Percentiles rank a stretch among this genome's conserved stretches.
These are phyloP conservation scores for Clarias magur DNA, from an alignment of 2,113 vertebrate genomes.

Conservation along the genomic window DNA sequence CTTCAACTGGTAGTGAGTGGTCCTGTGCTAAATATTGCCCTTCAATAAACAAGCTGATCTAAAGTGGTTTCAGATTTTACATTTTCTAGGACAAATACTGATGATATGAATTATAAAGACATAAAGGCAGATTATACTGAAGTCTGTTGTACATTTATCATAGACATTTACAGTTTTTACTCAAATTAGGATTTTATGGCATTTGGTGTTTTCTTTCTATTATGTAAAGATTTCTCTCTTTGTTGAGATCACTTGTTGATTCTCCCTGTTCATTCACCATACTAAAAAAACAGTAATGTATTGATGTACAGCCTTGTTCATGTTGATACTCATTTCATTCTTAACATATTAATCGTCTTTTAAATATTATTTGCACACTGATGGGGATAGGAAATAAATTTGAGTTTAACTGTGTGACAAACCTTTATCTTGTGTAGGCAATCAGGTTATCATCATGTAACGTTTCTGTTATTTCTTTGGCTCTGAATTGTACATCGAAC, in stretches of 20 bases:
- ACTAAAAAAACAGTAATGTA: background rate
- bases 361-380: background rate
- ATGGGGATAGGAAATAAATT: too few relatives aligned
- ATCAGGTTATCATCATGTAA: too few relatives aligned
- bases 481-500: too few relatives aligned
- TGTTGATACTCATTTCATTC: background rate
- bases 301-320: background rate
- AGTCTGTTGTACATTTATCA: background rate
- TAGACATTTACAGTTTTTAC: background rate
- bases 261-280: background rate
- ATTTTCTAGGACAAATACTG: background rate
- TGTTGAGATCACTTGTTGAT: background rate
- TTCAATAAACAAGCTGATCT: conserved; percentile 8
- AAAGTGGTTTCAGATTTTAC: background rate
- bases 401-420: too few relatives aligned
- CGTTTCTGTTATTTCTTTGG: too few relatives aligned
- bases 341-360: background rate
- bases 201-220: too few relatives aligned
- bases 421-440: too few relatives aligned
- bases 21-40: conserved; percentile 56
- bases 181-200: background rate
- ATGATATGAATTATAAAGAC: background rate
- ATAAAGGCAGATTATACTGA: background rate
- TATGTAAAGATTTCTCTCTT: background rate
- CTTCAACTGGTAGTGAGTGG: conserved; percentile 49